Evolutionary conservation across 2,113 vertebrate genomes (phyloP).

Genomic region (Strigops habroptila): DNA sequence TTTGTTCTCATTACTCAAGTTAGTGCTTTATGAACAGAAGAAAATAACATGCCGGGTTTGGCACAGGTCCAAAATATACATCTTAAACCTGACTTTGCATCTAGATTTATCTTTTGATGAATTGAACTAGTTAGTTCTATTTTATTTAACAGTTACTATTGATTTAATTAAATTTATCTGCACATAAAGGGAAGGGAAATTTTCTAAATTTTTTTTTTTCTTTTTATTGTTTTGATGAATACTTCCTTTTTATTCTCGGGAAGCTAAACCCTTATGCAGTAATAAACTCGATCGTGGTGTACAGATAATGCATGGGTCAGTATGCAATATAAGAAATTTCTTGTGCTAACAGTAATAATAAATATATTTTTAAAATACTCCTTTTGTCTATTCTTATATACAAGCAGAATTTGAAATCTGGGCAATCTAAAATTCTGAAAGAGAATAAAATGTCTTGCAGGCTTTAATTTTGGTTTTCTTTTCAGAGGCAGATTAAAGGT

Average conservation of each 20-base stretch:
- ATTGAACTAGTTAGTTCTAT: not conserved
- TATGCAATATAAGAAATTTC: not conserved
- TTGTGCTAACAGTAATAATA: not conserved
- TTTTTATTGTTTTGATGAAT: not conserved
- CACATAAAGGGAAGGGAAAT: not conserved
- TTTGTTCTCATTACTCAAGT: not conserved
- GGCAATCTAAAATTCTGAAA: not conserved
- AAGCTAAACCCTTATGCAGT: not conserved
- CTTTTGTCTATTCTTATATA: not conserved
- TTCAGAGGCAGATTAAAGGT: not conserved
- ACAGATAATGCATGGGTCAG: not conserved
- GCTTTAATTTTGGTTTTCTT: not conserved
- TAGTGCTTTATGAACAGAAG: not conserved
- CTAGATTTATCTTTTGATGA: not conserved
- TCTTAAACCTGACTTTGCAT: not conserved
- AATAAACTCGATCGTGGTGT: not conserved
- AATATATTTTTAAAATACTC: not conserved
- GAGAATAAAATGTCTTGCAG: not conserved
- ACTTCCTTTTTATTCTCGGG: not conserved
- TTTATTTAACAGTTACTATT: not conserved
- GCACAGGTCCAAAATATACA: not conserved
- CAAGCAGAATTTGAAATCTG: not conserved
- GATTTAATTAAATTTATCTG: not conserved
- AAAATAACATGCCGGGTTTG: not conserved
- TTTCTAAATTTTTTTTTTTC: not conserved